Evolutionary conservation across 1,140 invertebrate genomes (phyloP), one percentile per base, ranked within the genome.

Genomic region (Argopecten irradians): DNA sequence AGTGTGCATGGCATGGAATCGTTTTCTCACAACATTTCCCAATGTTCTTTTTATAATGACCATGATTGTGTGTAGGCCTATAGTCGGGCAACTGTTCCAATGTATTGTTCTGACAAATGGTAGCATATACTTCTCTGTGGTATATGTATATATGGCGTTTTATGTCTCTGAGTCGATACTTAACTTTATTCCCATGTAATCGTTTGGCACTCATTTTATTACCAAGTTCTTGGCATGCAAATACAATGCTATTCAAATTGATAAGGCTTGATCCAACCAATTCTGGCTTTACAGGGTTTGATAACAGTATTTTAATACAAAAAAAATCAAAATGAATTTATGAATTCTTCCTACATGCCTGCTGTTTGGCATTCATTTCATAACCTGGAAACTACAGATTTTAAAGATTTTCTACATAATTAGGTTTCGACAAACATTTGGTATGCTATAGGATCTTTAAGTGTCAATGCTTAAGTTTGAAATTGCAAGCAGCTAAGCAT

Each of bases 211-310:
- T 71, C 28, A 22, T 71, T 71, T 71, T 71, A 71, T 71, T n/a
- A 28, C 55, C n/a, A 71, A 71, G n/a, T 71, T 71, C 55, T 71
- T 71, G 55, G 55, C 55, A 71, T 71, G 55, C 55, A 71, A 46
- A 71, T 3, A 8, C 8, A 19, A 71, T 28, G 16, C 55, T 28
- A 71, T n/a, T 71, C 1, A 71, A 28, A 28, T 8, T 71, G n/a
- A 71, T 71, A 3, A 28, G 13, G 28, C n/a, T 71, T 1, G 55
- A 71, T 71, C 55, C 55, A 71, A 71, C 55, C n/a, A 71, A 28
- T 71, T 71, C n/a, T 28, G n/a, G 55, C 7, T 71, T 71, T 71
- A 71, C 0, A n/a, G n/a, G n/a, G 22, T 71, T 71, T 71, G 11
- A 71, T 71, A 71, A 71, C n/a, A 28, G 55, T 71, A 28, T 71